These are phyloP conservation scores for Centropyge bicolor DNA, from an alignment of 2,797 vertebrate species.

Conservation along the genomic window DNA sequence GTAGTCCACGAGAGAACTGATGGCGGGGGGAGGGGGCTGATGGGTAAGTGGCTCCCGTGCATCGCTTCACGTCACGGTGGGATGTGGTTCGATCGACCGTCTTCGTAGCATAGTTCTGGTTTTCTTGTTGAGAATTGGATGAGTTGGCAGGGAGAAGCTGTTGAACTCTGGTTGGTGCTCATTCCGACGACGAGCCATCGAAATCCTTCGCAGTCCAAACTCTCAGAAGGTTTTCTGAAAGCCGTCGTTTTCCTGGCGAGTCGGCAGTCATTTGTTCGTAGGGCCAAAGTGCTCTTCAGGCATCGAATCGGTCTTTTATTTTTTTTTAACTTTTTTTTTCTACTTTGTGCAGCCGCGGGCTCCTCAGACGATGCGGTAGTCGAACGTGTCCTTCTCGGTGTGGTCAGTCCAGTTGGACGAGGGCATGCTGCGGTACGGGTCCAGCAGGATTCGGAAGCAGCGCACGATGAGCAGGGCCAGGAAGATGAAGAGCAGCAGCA, in stretches of 20 bases:
- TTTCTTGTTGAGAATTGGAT: conserved; percentile 30
- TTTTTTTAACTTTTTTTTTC: background rate
- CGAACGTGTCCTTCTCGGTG: conserved; percentile 90
- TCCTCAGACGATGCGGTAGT: conserved; percentile 89
- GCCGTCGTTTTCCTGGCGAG: conserved; percentile 51
- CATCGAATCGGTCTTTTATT: conserved; percentile 34
- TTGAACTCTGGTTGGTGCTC: conserved; percentile 37
- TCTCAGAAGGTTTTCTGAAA: conserved; percentile 39
- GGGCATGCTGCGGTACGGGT: conserved; percentile 91
- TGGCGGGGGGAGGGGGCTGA: conserved; percentile 9
- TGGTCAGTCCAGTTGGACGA: conserved; percentile 92
- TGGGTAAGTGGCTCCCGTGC: conserved; percentile 41
- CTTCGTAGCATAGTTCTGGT: conserved; percentile 42
- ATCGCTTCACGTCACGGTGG: conserved; percentile 11
- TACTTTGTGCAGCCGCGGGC: background rate
- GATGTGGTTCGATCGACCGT: conserved; percentile 20
- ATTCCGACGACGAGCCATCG: background rate
- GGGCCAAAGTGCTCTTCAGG: conserved; percentile 36
- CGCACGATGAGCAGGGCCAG: conserved; percentile 90
- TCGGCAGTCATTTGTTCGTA: conserved; percentile 52
- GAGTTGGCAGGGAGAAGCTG: conserved; percentile 77
- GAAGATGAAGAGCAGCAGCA: conserved; percentile 91
- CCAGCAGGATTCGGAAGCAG: conserved; percentile 91
- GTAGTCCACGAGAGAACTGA: conserved; percentile 73
- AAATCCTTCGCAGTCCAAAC: conserved; percentile 23